Base-by-base conservation (phyloP, 2,888 invertebrate genomes). In the Rhagonycha lutea region DNA sequence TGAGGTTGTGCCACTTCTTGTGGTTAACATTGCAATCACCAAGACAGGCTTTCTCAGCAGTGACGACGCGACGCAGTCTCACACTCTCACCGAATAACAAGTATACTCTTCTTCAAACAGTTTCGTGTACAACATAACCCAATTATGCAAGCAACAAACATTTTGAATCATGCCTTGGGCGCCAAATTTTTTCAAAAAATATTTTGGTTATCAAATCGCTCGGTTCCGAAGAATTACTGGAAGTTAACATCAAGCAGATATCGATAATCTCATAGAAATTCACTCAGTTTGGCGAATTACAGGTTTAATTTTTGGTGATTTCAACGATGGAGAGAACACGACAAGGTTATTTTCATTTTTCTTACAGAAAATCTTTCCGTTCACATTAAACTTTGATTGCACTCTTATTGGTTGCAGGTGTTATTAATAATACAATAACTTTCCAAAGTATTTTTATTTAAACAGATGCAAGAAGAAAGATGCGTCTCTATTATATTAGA, bases 21-120 rank as follows among this genome's bases (percentile, higher is more conserved):
- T 80, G 47, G 80, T 82, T 79, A 81, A 79, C 83, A 81, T 83
- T 83, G 83, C 81, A 83, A 82, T 83, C 83, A 82, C 84, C 81
- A 79, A 78, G 79, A 72, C 78, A 74, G 80, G 82, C 83, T 84
- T 84, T 83, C 84, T 83, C 83, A 83, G 47, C 47, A 47, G 47
- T 47, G n/a, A 83, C 83, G 84, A 84, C 83, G 83, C 81, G 26
- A 47, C 81, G 82, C 79, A 82, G 77, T 83, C 83, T 82, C 81
- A 82, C 81, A 81, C 82, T 81, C 83, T 83, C 82, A 83, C 82
- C 78, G 73, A 75, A 76, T 80, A 80, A 80, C 75, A 63, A 71
- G 67, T 70, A 69, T 11, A 26, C 70, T 74, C 75, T 75, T 78
- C 69, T 72, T 68, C 83, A 83, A 26, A 84, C 29, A 81, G 26